Evolutionary conservation across 2,797 vertebrate genomes (phyloP).

Genomic region (Acanthiza pusilla): DNA sequence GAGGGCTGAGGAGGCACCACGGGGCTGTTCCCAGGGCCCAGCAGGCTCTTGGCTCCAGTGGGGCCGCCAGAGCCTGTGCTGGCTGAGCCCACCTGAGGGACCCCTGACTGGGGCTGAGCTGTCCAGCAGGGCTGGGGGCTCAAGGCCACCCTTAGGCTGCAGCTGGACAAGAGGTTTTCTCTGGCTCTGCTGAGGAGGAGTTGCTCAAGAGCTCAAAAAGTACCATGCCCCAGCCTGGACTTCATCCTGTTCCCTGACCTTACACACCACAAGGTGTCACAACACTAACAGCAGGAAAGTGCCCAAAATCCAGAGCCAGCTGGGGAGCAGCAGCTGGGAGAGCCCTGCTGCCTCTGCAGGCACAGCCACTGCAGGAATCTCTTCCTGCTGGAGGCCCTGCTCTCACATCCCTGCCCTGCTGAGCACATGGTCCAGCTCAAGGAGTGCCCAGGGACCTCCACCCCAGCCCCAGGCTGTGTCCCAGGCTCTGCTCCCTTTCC

Average conservation of each 20-base stretch:
- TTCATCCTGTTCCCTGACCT: background rate
- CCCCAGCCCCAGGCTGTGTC: background rate
- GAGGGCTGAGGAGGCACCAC: background rate
- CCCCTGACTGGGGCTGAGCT: background rate
- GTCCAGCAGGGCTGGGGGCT: background rate
- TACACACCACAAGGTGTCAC: no score
- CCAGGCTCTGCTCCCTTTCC: background rate
- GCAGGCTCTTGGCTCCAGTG: background rate
- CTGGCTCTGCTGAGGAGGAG: background rate
- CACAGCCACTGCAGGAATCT: background rate
- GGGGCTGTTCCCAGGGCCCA: background rate
- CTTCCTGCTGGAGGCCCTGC: background rate
- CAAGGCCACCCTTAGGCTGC: background rate
- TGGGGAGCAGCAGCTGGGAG: background rate
- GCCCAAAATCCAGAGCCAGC: background rate
- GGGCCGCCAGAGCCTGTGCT: background rate
- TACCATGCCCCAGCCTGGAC: no score
- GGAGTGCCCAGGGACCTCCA: background rate
- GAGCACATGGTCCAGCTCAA: background rate
- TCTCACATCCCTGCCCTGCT: background rate
- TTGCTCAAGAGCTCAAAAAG: background rate
- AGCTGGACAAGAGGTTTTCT: fast-evolving
- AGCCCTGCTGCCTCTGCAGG: background rate
- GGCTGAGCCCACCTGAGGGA: background rate
- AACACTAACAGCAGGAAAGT: background rate